Percentiles rank a stretch among this genome's conserved stretches.
phyloP scores from a whole-genome alignment of 2,888 invertebrate genomes.

The Ethmia dodecea region DNA sequence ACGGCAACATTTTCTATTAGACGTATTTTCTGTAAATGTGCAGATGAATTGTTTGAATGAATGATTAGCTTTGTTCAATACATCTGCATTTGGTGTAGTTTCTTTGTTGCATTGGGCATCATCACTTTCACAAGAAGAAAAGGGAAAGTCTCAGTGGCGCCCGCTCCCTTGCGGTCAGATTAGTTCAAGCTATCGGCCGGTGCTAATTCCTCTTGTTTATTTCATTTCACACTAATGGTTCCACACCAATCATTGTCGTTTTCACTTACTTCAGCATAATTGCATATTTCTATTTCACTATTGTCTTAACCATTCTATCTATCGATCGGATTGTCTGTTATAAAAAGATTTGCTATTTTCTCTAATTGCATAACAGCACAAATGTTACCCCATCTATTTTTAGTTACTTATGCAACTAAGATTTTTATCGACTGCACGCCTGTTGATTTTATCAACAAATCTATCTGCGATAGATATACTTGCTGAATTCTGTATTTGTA shows the following conservation, averaged over 20 bases:
- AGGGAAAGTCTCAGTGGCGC: conserved; percentile 67
- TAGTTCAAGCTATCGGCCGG: conserved; percentile 54
- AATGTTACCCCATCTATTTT: conserved; percentile 3
- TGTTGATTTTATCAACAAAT: conserved; percentile 46
- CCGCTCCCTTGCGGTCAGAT: conserved; percentile 74
- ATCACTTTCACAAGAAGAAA: conserved; percentile 75
- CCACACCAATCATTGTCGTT: conserved; percentile 40
- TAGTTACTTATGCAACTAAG: conserved; percentile 17
- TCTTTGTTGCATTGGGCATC: conserved; percentile 61
- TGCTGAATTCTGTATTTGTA: conserved; percentile 38
- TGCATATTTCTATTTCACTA: conserved; percentile 20
- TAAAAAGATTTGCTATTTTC: conserved; percentile 6
- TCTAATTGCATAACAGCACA: conserved; percentile 4
- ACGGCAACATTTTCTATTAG: too few relatives aligned
- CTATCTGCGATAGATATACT: conserved; percentile 37
- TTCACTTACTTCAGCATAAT: conserved; percentile 34
- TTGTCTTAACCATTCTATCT: conserved; percentile 12
- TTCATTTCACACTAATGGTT: conserved; percentile 54
- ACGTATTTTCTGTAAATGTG: too few relatives aligned
- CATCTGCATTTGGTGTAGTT: background rate
- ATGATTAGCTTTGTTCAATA: too few relatives aligned
- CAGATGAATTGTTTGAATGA: background rate
- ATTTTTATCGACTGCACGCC: conserved; percentile 8
- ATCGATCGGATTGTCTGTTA: conserved; percentile 1
- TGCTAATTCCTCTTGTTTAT: conserved; percentile 67